phyloP scores from a whole-genome alignment of 2,797 vertebrate genomes.

The Ptychadena robeensis region DNA sequence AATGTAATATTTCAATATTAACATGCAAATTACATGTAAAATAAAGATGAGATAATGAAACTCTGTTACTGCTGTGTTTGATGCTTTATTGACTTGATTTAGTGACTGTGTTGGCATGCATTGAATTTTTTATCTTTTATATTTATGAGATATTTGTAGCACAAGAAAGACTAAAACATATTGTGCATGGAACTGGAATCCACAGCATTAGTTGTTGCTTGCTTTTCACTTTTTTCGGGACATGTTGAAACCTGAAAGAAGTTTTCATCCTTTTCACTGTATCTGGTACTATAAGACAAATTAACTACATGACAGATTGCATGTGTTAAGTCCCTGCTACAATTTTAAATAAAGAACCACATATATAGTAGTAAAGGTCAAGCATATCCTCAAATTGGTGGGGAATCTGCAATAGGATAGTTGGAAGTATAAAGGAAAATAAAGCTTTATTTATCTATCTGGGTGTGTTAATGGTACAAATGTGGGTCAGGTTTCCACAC shows the following conservation, averaged over 20 bases:
- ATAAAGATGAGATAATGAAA: no score
- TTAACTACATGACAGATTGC: constrained; percentile 36
- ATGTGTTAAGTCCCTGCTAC: constrained; percentile 30
- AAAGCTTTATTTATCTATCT: not conserved
- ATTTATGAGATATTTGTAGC: not conserved
- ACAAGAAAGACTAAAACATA: not conserved
- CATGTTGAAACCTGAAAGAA: constrained; percentile 32
- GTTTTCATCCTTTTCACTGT: constrained; percentile 24
- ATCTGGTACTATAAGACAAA: constrained; percentile 27
- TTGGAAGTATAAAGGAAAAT: not conserved
- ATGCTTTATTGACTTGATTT: no score
- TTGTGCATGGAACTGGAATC: not conserved
- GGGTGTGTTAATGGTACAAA: not conserved
- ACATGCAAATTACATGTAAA: no score
- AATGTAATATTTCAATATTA: no score
- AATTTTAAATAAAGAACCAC: not conserved
- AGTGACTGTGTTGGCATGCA: not conserved
- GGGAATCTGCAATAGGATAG: not conserved
- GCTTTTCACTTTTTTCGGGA: not conserved
- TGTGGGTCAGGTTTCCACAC: not conserved
- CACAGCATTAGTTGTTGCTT: constrained; percentile 4
- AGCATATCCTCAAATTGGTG: not conserved
- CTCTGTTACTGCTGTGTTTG: no score
- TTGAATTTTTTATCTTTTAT: no score
- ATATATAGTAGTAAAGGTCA: not conserved